A percentile compares a stretch with the other conserved stretches of the same genome.
Evolutionary conservation across 1,140 invertebrate species (phyloP).

Genomic region (Aphelenchoides avenae): DNA sequence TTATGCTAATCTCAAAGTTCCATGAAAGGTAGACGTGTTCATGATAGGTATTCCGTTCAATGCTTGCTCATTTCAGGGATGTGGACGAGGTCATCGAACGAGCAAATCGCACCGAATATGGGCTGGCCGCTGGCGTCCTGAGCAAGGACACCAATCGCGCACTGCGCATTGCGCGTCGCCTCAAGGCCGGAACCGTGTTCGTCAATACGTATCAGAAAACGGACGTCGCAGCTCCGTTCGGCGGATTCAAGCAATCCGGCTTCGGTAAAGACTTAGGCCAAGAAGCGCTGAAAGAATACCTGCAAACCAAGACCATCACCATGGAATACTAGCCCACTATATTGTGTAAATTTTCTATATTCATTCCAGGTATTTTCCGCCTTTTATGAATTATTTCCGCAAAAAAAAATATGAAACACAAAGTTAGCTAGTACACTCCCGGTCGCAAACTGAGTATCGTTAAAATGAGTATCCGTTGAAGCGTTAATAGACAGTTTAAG

Average conservation of each 20-base stretch:
- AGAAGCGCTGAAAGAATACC: slow-evolving; percentile 88
- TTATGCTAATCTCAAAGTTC: slow-evolving; percentile 84
- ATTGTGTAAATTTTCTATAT: no score
- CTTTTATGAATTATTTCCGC: no score
- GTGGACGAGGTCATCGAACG: slow-evolving; percentile 76
- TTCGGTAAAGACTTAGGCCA: slow-evolving; percentile 91
- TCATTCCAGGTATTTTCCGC: no score
- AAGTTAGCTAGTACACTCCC: no score
- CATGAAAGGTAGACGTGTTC: slow-evolving; percentile 62
- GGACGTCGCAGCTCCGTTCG: slow-evolving; percentile 91
- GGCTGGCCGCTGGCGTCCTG: slow-evolving; percentile 76
- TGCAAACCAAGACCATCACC: slow-evolving; percentile 88
- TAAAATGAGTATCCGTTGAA: no score
- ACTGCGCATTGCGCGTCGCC: slow-evolving; percentile 52
- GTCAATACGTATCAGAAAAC: slow-evolving; percentile 82
- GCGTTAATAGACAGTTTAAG: no score
- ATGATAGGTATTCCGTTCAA: not conserved
- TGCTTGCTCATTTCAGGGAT: slow-evolving; percentile 65
- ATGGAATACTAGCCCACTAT: slow-evolving; percentile 89
- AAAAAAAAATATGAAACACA: no score
- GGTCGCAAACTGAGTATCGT: no score
- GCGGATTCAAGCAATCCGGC: slow-evolving; percentile 93
- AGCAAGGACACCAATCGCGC: slow-evolving; percentile 48
- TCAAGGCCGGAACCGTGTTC: slow-evolving; percentile 64
- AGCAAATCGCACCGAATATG: slow-evolving; percentile 85